These are phyloP conservation scores for Calliphora vicina DNA, from an alignment of 1,140 invertebrate species.

Conservation along the genomic window DNA sequence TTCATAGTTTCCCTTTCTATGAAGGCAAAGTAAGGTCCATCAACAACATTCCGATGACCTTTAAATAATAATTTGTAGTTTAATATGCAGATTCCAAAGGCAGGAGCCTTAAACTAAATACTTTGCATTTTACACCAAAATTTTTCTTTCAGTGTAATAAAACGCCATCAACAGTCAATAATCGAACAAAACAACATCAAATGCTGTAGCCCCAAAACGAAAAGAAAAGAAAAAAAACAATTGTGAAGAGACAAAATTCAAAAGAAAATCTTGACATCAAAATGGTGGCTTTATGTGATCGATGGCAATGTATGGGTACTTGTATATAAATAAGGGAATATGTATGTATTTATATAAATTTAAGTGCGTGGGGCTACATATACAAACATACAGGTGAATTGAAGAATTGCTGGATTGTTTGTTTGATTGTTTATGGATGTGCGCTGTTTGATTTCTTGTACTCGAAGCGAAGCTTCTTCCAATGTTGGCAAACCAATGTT, in stretches of 20 bases:
- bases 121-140: too few species aligned
- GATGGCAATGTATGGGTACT: neutral
- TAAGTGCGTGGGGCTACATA: neutral
- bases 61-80: too few species aligned
- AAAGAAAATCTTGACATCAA: slow-evolving; percentile 14
- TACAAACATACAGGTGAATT: neutral
- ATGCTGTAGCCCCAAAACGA: neutral
- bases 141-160: neutral
- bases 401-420: neutral
- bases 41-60: too few species aligned
- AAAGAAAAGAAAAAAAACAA: neutral
- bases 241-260: slow-evolving; percentile 5
- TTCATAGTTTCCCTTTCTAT: too few species aligned
- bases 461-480: neutral
- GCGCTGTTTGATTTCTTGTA: slow-evolving; percentile 3
- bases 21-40: too few species aligned
- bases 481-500: slow-evolving; percentile 17
- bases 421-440: slow-evolving; percentile 9
- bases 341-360: neutral
- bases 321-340: neutral
- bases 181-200: neutral
- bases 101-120: too few species aligned
- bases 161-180: neutral
- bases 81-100: too few species aligned
- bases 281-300: neutral